Conservation (phyloP, 2,797 vertebrate genomes). For the Pangasius djambal region DNA sequence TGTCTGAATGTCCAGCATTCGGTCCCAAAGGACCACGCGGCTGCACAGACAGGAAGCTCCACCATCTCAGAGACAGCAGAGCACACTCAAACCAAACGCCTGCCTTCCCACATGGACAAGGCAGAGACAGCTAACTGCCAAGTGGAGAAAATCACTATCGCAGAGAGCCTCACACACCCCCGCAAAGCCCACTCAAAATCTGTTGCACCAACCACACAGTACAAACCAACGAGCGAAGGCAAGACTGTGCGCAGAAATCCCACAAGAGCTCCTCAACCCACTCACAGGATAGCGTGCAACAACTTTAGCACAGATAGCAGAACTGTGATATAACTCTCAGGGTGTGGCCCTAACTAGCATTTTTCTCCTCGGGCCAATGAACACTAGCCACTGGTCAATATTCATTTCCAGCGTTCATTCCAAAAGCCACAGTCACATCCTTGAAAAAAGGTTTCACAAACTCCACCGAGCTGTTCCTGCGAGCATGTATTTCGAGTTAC, state of each 20-base stretch:
- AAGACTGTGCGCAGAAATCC: slow-evolving; percentile 40
- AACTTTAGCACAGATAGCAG: slow-evolving; percentile 33
- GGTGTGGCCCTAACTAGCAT: slow-evolving; percentile 50
- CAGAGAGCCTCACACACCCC: slow-evolving; percentile 52
- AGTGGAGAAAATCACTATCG: slow-evolving; percentile 55
- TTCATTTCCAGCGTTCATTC: slow-evolving; percentile 11
- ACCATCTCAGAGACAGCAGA: slow-evolving; percentile 53
- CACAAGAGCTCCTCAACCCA: slow-evolving; percentile 42
- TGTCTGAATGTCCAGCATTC: slow-evolving; percentile 43
- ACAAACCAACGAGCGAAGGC: slow-evolving; percentile 23
- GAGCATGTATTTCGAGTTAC: neutral
- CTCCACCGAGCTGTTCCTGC: neutral
- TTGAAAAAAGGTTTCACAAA: neutral
- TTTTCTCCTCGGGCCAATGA: slow-evolving; percentile 28
- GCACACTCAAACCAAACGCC: slow-evolving; percentile 47
- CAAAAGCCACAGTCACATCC: slow-evolving; percentile 24
- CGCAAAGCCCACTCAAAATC: slow-evolving; percentile 59
- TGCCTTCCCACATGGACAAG: slow-evolving; percentile 57
- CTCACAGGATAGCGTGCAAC: slow-evolving; percentile 11
- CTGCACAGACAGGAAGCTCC: slow-evolving; percentile 58
- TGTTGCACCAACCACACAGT: slow-evolving; percentile 47
- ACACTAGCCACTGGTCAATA: neutral
- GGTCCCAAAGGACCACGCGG: slow-evolving; percentile 54
- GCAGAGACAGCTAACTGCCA: slow-evolving; percentile 55
- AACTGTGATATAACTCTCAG: slow-evolving; percentile 40